Evolutionary conservation across 2,888 invertebrate species (phyloP), one percentile per base, ranked within the genome.

Genomic region (Andricus quercusramuli): DNA sequence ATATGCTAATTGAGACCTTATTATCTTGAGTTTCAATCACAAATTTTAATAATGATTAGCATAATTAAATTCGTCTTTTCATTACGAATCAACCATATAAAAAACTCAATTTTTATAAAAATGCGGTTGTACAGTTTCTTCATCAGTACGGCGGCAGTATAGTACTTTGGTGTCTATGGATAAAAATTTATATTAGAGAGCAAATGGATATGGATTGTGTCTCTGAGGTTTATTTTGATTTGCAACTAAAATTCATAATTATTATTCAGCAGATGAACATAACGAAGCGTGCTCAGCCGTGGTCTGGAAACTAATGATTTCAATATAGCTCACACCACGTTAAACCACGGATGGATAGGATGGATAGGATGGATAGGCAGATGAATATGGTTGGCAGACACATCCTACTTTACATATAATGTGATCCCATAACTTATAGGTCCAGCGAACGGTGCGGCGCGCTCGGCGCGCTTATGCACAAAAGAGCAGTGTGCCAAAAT

Each of bases 361-460:
- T 29, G 51, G 44, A 29, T 64, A 20, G 59, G 44, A 44, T 44
- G 44, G 4, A 44, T 44, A 44, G 20, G 29, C 44, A 65, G 74
- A 74, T 78, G 81, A 51, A 76, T 79, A 83, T 76, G 78, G 83
- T 78, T 79, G 82, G 84, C 83, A 85, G 82, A 83, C 85, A 81
- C 83, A 64, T 81, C 82, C 84, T 83, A 80, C 83, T 87, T 87
- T 85, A 87, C 86, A 87, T 87, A 87, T 87, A 86, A 87, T 87
- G 85, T 82, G 79, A 79, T 66, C 80, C 82, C 85, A 85, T 87
- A 87, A 87, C 83, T 87, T 86, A 87, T 80, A 81, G 47, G 47
- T 29, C 70, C 70, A 70, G 70, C 70, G 70, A 70, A 70, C 29
- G 51, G 32, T 32, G 47, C 8, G 9, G 44, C 51, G 29, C 70